Evolutionary conservation across 2,888 invertebrate genomes (phyloP).

Genomic region (Volucella inanis): DNA sequence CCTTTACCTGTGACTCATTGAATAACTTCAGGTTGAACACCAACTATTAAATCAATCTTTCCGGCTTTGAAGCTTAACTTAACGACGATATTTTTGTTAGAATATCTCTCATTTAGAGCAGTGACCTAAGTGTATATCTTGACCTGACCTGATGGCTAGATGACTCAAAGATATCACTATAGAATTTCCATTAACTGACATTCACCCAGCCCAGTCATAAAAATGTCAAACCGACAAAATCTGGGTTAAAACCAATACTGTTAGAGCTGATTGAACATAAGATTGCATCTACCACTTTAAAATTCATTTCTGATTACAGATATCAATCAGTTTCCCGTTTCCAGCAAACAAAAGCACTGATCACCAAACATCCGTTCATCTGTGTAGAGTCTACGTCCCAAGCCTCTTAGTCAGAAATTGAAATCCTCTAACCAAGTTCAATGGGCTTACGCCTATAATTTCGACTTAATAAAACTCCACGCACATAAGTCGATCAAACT

Average conservation of each 20-base stretch:
- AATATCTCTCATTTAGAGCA: too few relatives aligned
- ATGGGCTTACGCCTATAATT: slow-evolving; percentile 9
- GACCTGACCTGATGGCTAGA: too few relatives aligned
- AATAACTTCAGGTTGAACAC: too few relatives aligned
- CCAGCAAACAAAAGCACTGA: not conserved
- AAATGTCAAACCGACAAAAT: not conserved
- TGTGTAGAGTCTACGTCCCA: not conserved
- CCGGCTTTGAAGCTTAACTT: too few relatives aligned
- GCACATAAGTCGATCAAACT: slow-evolving; percentile 39
- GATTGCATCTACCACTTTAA: slow-evolving; percentile 5
- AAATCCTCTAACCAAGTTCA: not conserved
- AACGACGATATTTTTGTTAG: too few relatives aligned
- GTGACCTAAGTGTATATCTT: too few relatives aligned
- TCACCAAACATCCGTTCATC: slow-evolving; percentile 1
- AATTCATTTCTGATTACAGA: slow-evolving; percentile 21
- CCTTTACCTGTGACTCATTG: too few relatives aligned
- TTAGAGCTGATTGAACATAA: slow-evolving; percentile 8
- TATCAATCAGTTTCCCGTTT: not conserved
- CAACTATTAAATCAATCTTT: too few relatives aligned
- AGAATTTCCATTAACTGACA: too few relatives aligned
- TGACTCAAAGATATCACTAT: too few relatives aligned
- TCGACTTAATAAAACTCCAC: slow-evolving; percentile 5
- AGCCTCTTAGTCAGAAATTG: not conserved
- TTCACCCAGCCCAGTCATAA: too few relatives aligned
- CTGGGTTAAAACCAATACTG: slow-evolving; percentile 27